Base-by-base conservation (phyloP, 2,888 invertebrate genomes). In the Seira ritae region DNA sequence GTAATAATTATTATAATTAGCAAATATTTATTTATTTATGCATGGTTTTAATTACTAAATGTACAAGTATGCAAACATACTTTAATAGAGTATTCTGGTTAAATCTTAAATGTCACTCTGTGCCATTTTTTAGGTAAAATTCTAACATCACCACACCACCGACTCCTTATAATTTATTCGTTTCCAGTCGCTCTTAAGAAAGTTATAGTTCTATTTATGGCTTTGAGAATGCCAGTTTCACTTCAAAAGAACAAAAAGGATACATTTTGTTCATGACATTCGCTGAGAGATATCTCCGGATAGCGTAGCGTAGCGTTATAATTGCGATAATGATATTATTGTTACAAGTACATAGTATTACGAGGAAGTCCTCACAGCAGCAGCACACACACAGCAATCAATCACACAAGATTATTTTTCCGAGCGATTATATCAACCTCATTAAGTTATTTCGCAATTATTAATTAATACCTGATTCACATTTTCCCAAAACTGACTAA, bases 91-190 rank as follows among this genome's bases (percentile, higher is more conserved):
- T 55, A 55, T 55, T 55, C 55, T 55, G 55, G 17, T 55, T 55
- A 55, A 55, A 55, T 55, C 6, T 55, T 15, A 17, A 55, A 55
- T 55, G 55, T 55, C 55, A 17, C 55, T 12, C n/a, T 55, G 55
- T 55, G 55, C 55, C 55, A 55, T 55, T 55, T 55, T 55, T 66
- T 55, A 67, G 50, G 68, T 68, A 73, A 68, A 46, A 72, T 42
- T 73, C 37, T 73, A 37, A 37, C 65, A 73, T 65, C 65, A 73
- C 67, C 67, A 15, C 65, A 65, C 65, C 67, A 66, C 67, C 75
- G 46, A 67, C 42, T 23, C 67, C 6, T 42, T 42, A 42, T 12
- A 42, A 42, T 42, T 42, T 42, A 42, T 42, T 42, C 42, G 42
- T 6, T 6, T 42, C 12, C 12, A 42, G 42, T 12, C n/a, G n/a